These are phyloP conservation scores for Mantis religiosa DNA, from an alignment of 2,888 invertebrate genomes.

Conservation along the genomic window DNA sequence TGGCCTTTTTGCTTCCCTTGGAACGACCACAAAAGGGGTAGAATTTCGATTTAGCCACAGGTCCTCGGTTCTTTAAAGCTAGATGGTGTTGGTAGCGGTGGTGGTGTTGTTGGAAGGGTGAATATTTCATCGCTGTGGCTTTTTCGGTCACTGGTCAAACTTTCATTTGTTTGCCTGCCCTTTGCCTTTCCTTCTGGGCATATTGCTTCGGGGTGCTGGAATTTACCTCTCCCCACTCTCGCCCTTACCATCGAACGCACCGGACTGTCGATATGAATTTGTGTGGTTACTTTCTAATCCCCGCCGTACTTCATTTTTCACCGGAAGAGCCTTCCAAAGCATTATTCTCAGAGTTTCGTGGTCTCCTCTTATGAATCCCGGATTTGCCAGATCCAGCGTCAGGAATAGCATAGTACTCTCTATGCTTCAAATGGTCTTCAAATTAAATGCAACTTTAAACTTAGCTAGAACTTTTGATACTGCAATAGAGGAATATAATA, in stretches of 20 bases:
- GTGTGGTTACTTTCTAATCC: conserved; percentile 7
- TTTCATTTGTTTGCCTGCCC: conserved; percentile 7
- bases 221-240: not conserved
- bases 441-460: too few species aligned
- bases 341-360: not conserved
- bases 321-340: not conserved
- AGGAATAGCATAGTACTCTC: not conserved
- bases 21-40: not conserved
- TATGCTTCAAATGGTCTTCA: too few species aligned
- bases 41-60: not conserved
- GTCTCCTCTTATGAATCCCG: not conserved
- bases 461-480: too few species aligned
- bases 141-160: conserved; percentile 18
- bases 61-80: not conserved
- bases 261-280: not conserved
- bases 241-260: not conserved
- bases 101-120: not conserved
- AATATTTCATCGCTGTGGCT: conserved; percentile 14
- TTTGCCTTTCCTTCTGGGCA: not conserved
- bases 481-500: too few species aligned
- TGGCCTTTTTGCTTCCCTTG: not conserved
- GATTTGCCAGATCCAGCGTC: not conserved
- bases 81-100: not conserved
- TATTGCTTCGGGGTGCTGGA: not conserved
- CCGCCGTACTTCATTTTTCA: not conserved